A percentile compares a stretch with the other conserved stretches of the same genome.
Conservation (phyloP, 1,140 invertebrate species). For the Drosophila ohnishii region DNA sequence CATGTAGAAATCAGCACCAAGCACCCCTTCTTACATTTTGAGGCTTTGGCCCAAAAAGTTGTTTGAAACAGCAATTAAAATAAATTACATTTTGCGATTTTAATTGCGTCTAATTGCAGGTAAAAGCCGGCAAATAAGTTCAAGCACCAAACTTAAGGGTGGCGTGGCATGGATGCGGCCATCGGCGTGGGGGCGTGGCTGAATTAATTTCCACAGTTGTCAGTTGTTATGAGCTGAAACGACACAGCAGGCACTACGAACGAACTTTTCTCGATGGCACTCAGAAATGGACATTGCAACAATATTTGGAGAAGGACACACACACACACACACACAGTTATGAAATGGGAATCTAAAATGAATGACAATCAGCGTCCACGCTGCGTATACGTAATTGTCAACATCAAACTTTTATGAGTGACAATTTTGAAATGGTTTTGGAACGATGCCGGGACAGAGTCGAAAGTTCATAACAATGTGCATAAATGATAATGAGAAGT, state of each 20-base stretch:
- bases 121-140: conserved; percentile 77
- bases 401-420: conserved; percentile 74
- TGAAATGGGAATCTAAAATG: conserved; percentile 38
- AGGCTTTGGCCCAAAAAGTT: conserved; percentile 63
- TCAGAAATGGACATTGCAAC: conserved; percentile 60
- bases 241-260: conserved; percentile 44
- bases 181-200: background rate
- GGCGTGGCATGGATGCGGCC: conserved; percentile 19
- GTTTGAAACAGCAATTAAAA: conserved; percentile 79
- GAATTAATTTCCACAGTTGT: conserved; percentile 78
- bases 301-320: conserved; percentile 40
- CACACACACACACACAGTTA: conserved; percentile 8
- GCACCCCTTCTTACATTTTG: conserved; percentile 29
- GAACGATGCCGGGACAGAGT: conserved; percentile 4
- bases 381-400: conserved; percentile 74
- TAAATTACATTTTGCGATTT: conserved; percentile 80
- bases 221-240: conserved; percentile 63
- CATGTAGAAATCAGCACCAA: conserved; percentile 56
- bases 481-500: conserved; percentile 56
- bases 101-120: conserved; percentile 80
- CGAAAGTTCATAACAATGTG: conserved; percentile 46
- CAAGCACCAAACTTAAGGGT: conserved; percentile 58
- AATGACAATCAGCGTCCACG: conserved; percentile 65
- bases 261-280: conserved; percentile 62
- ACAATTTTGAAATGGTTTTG: conserved; percentile 67